Percentiles rank a stretch among this genome's conserved stretches.
These are phyloP conservation scores for Ophthalmolycus amberensis DNA, from an alignment of 2,113 vertebrate species.

Conservation along the genomic window DNA sequence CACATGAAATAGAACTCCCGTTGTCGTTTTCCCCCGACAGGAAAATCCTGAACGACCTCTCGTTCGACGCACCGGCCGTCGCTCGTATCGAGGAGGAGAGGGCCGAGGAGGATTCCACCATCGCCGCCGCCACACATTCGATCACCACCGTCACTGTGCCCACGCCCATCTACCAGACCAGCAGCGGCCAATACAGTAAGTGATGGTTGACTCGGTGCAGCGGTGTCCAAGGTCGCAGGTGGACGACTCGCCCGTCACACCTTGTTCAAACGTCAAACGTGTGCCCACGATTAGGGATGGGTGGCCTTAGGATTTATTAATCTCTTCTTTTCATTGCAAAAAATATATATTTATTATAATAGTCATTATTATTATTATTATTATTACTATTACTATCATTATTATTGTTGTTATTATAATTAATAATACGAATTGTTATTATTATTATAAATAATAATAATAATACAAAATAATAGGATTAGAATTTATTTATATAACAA, in stretches of 20 bases:
- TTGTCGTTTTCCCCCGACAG: slow-evolving; percentile 71
- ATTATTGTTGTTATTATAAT: too few relatives aligned
- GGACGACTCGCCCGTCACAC: not conserved
- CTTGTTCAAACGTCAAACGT: not conserved
- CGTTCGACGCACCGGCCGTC: slow-evolving; percentile 94
- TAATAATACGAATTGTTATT: too few relatives aligned
- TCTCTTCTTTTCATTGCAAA: not conserved
- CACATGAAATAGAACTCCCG: not conserved
- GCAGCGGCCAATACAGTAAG: slow-evolving; percentile 97
- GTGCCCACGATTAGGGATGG: not conserved
- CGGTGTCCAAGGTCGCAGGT: not conserved
- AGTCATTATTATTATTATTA: too few relatives aligned
- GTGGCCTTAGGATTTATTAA: not conserved
- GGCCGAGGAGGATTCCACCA: slow-evolving; percentile 91
- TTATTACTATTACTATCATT: too few relatives aligned
- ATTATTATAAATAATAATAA: too few relatives aligned
- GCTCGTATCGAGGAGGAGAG: slow-evolving; percentile 98
- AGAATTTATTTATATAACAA: too few relatives aligned
- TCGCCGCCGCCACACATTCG: slow-evolving; percentile 81
- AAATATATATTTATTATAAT: too few relatives aligned
- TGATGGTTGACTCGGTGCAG: not conserved
- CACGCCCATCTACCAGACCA: slow-evolving; percentile 98
- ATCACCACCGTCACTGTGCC: slow-evolving; percentile 97
- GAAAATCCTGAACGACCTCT: slow-evolving; percentile 99
- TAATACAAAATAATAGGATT: too few relatives aligned